Percentiles rank a stretch among this genome's conserved stretches.
Evolutionary conservation across 2,888 invertebrate species (phyloP).

Genomic region (Nomada hirtipes): DNA sequence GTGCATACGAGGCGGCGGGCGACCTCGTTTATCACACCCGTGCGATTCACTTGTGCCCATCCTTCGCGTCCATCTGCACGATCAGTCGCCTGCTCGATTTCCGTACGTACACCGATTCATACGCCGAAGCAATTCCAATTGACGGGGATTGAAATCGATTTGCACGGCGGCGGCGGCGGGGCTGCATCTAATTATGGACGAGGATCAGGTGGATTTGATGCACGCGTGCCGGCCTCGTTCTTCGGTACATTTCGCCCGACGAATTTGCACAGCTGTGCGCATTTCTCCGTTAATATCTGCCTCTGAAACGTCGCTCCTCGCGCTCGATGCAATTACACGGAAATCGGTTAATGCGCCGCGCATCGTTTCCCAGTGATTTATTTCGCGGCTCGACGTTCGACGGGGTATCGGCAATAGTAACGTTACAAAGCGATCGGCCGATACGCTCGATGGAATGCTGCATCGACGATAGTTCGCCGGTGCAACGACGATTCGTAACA

Average conservation of each 20-base stretch:
- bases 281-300: constrained; percentile 21
- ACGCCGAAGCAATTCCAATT: not conserved
- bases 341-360: constrained; percentile 28
- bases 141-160: constrained; percentile 23
- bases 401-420: not conserved
- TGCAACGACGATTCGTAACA: not conserved
- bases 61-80: not conserved
- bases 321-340: constrained; percentile 29
- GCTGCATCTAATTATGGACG: constrained; percentile 14
- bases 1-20: not conserved
- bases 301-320: not conserved
- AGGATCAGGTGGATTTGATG: constrained; percentile 2
- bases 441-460: not conserved
- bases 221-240: not conserved
- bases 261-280: constrained; percentile 5
- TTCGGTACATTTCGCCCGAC: not conserved
- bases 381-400: not conserved
- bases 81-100: constrained; percentile 7
- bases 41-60: not conserved
- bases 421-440: not conserved
- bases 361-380: constrained; percentile 19
- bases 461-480: not conserved
- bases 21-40: not conserved
- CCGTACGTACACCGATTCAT: not conserved
- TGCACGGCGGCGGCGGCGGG: not conserved